These are phyloP conservation scores for Podarcis siculus DNA, from an alignment of 2,797 vertebrate species.

Conservation along the genomic window DNA sequence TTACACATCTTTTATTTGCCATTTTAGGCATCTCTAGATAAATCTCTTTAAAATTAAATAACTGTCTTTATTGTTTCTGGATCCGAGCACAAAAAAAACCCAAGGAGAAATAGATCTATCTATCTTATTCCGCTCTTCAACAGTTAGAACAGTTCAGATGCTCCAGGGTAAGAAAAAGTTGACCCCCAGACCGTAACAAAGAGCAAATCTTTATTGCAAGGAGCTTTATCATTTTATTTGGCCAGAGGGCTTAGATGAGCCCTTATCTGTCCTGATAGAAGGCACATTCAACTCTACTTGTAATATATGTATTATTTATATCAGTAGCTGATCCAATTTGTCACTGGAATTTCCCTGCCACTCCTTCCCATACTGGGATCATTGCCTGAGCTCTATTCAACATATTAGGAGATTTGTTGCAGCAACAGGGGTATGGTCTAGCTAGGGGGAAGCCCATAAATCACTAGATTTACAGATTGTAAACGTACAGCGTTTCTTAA, in stretches of 20 bases:
- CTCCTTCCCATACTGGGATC: conserved; percentile 8
- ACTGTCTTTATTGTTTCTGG: background rate
- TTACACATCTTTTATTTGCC: background rate
- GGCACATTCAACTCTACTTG: conserved; percentile 29
- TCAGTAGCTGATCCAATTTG: conserved; percentile 45
- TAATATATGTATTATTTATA: conserved; percentile 50
- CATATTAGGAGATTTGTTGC: conserved; percentile 27
- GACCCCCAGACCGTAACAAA: background rate
- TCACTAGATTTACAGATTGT: conserved; percentile 6
- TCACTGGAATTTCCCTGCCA: conserved; percentile 39
- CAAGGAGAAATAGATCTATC: background rate
- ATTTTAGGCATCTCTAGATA: background rate
- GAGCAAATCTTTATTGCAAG: conserved; percentile 35
- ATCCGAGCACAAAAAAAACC: background rate
- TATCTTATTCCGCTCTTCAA: background rate
- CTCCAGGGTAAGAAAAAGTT: background rate
- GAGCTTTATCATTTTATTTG: conserved; percentile 40
- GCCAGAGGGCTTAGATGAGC: conserved; percentile 4
- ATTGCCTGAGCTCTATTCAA: conserved; percentile 24
- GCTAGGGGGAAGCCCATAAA: conserved; percentile 9
- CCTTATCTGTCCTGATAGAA: conserved; percentile 30
- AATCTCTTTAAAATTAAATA: background rate
- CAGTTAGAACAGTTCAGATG: conserved; percentile 5
- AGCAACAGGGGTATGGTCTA: conserved; percentile 8
- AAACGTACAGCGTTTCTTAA: conserved; percentile 30